Base-by-base conservation (phyloP, 2,888 invertebrate species). In the Therioaphis trifolii region DNA sequence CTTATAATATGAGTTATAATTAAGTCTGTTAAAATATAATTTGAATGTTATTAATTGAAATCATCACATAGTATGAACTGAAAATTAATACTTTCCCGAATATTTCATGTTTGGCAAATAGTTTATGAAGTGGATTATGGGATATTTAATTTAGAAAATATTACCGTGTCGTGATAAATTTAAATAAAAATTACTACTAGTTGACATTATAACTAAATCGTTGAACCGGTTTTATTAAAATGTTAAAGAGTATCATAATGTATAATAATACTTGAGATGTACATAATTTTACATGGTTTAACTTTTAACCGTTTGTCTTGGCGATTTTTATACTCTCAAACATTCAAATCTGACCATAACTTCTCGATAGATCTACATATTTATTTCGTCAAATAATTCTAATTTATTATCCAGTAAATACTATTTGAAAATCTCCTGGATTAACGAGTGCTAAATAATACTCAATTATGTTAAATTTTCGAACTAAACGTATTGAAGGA, bases 181-280 rank as follows among this genome's bases (percentile, higher is more conserved):
- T 63, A 24, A 68, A 80, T 29, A 43, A 74, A 72, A 74, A 63
- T 72, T 82, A 82, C 21, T 63, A 63, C 72, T 35, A 72, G 80
- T 82, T 82, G 80, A 72, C 80, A 82, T 82, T 82, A 74, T 40
- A 72, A 72, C 71, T 35, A 35, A 77, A 72, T 46, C 49, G 72
- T 15, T 5, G 24, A 74, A 82, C 80, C 71, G 80, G 80, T 82
- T 80, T 21, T 61, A 49, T 63, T 35, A 40, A 68, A 82, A 82
- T 43, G 49, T 52, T 61, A 35, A 63, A 40, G 24, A 24, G 46
- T 49, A 27, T 40, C 21, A 46, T 46, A 71, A 40, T 55, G 11
- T 75, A 61, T 61, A 18, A 74, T 24, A 27, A 63, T 63, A 46
- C 18, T 46, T 46, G 21, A 77, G 11, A 46, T 49, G 49, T 27